These are phyloP conservation scores for Pterostichus niger DNA, from an alignment of 2,888 invertebrate species.

Conservation along the genomic window DNA sequence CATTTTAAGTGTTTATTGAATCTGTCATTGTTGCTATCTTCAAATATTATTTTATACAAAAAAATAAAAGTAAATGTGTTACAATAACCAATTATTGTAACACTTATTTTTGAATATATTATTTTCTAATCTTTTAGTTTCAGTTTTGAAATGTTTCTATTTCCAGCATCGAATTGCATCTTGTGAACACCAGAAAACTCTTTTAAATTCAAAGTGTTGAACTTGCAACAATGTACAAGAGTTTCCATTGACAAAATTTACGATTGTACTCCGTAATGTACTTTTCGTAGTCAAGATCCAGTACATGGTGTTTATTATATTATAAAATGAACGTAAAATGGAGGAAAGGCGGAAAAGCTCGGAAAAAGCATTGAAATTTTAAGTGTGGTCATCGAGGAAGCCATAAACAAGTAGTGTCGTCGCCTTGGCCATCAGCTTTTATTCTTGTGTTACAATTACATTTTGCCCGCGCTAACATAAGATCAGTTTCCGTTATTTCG, in stretches of 20 bases:
- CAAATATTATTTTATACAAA: no score
- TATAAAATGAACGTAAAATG: slow-evolving; percentile 17
- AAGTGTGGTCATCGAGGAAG: slow-evolving; percentile 23
- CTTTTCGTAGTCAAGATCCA: neutral
- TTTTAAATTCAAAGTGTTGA: no score
- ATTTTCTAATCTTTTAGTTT: no score
- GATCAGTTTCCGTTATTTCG: neutral
- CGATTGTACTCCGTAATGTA: neutral
- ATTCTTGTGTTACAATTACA: neutral
- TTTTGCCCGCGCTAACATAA: neutral
- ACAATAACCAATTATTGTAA: no score
- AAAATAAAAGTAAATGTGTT: no score
- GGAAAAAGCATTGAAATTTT: slow-evolving; percentile 22
- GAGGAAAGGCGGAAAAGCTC: no score
- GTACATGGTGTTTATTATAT: slow-evolving; percentile 27
- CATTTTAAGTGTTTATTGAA: no score
- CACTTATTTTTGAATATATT: no score
- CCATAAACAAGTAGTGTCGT: slow-evolving; percentile 17
- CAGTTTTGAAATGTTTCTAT: no score
- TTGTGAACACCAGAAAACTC: no score
- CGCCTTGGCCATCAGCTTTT: neutral
- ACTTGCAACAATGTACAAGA: slow-evolving; percentile 4
- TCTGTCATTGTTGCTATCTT: no score
- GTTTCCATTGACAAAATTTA: slow-evolving; percentile 8
- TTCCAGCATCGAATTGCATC: no score